These are phyloP conservation scores for Lithophane semibrunnea DNA, from an alignment of 2,888 invertebrate species.

Conservation along the genomic window DNA sequence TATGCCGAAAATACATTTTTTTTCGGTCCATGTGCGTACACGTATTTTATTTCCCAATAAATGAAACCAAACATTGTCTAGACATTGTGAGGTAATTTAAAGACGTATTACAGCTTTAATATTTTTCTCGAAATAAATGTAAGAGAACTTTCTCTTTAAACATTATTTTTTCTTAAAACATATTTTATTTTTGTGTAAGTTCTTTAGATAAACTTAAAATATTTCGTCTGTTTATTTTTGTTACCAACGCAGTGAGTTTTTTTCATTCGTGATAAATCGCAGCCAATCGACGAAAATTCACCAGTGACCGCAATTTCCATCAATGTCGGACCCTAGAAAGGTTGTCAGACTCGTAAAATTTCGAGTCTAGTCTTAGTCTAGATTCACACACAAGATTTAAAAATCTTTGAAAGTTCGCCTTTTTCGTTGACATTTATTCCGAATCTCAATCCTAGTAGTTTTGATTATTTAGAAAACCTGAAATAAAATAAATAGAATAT, in stretches of 20 bases:
- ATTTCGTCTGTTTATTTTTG: background rate
- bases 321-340: background rate
- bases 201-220: background rate
- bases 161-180: fast-evolving
- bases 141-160: background rate
- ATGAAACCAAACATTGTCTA: background rate
- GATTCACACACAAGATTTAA: background rate
- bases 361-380: background rate
- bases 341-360: background rate
- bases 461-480: background rate
- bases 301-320: background rate
- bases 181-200: background rate
- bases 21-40: background rate
- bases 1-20: background rate
- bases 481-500: background rate
- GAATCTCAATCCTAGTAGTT: background rate
- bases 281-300: background rate
- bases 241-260: background rate
- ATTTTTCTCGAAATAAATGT: background rate
- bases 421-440: background rate
- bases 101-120: background rate
- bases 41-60: background rate
- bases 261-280: background rate
- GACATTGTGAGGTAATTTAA: too few species aligned
- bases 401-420: background rate